Percentiles rank a stretch among this genome's conserved stretches.
These are phyloP conservation scores for Ophion slaviceki DNA, from an alignment of 2,888 invertebrate genomes.

Conservation along the genomic window DNA sequence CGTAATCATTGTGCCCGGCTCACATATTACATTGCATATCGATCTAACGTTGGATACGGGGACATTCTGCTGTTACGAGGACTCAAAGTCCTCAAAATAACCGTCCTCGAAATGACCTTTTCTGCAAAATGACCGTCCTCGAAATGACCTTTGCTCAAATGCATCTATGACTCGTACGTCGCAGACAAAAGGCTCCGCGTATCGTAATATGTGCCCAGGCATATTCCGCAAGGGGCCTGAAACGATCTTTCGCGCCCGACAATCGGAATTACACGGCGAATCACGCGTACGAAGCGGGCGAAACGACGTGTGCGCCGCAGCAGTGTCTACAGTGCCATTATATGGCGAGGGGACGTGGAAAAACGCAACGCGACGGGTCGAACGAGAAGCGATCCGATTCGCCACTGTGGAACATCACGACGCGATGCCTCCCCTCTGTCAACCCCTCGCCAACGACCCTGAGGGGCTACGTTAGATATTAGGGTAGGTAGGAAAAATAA, in stretches of 20 bases:
- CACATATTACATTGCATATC: not conserved
- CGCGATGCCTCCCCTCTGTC: constrained; percentile 41
- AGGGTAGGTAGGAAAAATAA: constrained; percentile 67
- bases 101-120: not conserved
- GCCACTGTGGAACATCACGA: constrained; percentile 14
- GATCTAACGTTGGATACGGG: too few relatives aligned
- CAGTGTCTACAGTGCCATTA: not conserved
- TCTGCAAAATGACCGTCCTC: not conserved
- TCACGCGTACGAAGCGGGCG: constrained; percentile 60
- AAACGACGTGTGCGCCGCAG: constrained; percentile 41
- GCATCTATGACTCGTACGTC: too few relatives aligned
- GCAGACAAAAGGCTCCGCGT: not conserved
- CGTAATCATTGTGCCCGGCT: not conserved
- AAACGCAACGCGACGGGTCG: constrained; percentile 42
- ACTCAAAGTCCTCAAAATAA: not conserved
- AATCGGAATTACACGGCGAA: constrained; percentile 75
- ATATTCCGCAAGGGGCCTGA: constrained; percentile 59
- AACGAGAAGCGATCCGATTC: constrained; percentile 47
- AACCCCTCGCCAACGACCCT: constrained; percentile 44
- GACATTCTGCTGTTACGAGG: not conserved
- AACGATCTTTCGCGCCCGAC: constrained; percentile 64
- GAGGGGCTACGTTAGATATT: constrained; percentile 44
- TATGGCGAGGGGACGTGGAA: constrained; percentile 19
- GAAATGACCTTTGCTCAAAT: not conserved
- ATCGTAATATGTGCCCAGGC: not conserved